These are phyloP conservation scores for rabbit (Oryctolagus cuniculus) DNA, from an alignment of 2,113 vertebrate genomes.

Conservation along the genomic window DNA sequence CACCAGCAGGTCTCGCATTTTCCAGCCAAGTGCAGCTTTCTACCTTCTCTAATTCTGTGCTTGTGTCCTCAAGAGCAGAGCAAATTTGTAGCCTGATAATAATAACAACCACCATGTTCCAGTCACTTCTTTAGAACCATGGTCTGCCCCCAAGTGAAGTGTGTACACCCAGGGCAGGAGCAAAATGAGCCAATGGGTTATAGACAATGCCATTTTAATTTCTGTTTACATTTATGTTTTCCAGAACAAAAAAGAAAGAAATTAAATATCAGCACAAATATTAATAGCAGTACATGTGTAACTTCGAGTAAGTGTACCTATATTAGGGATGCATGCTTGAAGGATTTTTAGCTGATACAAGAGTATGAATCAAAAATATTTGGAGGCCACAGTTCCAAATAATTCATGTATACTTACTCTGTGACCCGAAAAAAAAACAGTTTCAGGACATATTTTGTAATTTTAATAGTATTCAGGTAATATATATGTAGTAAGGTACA, in stretches of 20 bases:
- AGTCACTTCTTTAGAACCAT: background rate
- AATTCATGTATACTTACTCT: background rate
- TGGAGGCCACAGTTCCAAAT: background rate
- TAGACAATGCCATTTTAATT: background rate
- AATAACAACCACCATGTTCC: background rate
- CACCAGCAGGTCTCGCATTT: background rate
- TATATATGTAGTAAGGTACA: background rate
- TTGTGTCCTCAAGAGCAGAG: background rate
- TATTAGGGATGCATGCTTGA: background rate
- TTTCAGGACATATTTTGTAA: background rate
- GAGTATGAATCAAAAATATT: background rate
- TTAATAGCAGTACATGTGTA: background rate
- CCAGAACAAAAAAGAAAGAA: background rate
- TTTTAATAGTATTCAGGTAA: conserved; percentile 16
- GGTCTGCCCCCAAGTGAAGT: background rate
- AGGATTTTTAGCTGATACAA: background rate
- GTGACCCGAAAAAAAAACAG: background rate
- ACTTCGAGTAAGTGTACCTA: background rate
- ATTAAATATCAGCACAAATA: background rate
- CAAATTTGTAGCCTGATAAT: background rate
- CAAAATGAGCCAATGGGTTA: background rate
- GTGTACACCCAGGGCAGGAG: background rate
- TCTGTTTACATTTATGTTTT: background rate
- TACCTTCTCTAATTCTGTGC: background rate
- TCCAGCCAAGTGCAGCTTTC: background rate